Evolutionary conservation across 2,888 invertebrate genomes (phyloP).

Genomic region (Cloeon dipterum): DNA sequence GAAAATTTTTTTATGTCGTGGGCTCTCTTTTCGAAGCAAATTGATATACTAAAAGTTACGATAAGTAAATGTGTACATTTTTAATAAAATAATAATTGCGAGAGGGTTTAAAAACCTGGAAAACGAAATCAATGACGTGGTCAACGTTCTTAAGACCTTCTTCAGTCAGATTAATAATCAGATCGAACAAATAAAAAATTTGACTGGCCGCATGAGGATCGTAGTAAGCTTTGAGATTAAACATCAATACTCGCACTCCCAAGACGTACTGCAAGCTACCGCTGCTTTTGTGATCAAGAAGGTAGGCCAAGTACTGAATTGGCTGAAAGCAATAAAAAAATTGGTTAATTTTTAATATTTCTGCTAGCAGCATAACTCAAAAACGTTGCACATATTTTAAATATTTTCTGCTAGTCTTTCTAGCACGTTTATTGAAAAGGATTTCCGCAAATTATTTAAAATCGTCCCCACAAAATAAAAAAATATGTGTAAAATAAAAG

Average conservation of each 20-base stretch:
- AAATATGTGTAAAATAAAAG: too few relatives aligned
- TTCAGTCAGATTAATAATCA: conserved; percentile 68
- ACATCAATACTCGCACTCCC: conserved; percentile 78
- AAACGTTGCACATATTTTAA: too few relatives aligned
- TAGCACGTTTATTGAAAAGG: too few relatives aligned
- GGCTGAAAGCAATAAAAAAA: conserved; percentile 48
- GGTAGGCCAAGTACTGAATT: conserved; percentile 78
- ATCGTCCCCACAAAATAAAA: too few relatives aligned
- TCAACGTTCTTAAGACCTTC: conserved; percentile 74
- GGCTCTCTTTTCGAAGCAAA: conserved; percentile 48
- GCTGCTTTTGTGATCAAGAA: conserved; percentile 89
- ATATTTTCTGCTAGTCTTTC: too few relatives aligned
- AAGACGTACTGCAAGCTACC: conserved; percentile 80
- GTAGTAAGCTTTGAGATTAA: conserved; percentile 61
- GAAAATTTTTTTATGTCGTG: conserved; percentile 78
- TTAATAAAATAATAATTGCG: not conserved
- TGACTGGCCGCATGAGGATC: too few relatives aligned
- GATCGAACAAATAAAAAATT: conserved; percentile 80
- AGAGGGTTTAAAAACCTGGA: conserved; percentile 44
- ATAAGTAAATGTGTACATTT: conserved; percentile 9
- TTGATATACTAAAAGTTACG: conserved; percentile 68
- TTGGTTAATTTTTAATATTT: not conserved
- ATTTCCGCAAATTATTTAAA: too few relatives aligned
- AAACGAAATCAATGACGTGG: conserved; percentile 62
- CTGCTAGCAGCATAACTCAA: not conserved